A percentile compares a stretch with the other conserved stretches of the same genome.
phyloP scores from a whole-genome alignment of 1,140 invertebrate species.

The Saccostrea glomerata region DNA sequence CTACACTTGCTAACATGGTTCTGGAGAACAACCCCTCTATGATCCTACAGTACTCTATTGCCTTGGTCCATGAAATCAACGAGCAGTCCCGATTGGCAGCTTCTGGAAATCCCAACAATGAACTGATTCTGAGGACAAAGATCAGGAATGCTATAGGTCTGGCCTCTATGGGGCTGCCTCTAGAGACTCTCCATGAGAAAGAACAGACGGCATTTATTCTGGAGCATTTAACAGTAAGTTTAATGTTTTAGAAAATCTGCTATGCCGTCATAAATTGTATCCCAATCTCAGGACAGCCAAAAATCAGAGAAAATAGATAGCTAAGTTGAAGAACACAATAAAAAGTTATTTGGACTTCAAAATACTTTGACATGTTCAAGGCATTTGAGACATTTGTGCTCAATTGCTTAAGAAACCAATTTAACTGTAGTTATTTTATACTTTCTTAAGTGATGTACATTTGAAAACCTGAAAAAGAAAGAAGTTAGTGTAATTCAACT shows the following conservation, averaged over 20 bases:
- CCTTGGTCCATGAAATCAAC: constrained; percentile 68
- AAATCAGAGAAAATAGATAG: too few relatives aligned
- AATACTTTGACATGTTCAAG: neutral
- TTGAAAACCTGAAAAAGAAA: too few relatives aligned
- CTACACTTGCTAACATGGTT: constrained; percentile 57
- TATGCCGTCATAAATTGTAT: too few relatives aligned
- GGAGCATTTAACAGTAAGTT: constrained; percentile 67
- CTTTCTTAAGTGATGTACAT: too few relatives aligned
- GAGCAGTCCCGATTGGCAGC: constrained; percentile 57
- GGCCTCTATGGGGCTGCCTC: constrained; percentile 56
- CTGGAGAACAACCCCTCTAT: constrained; percentile 64
- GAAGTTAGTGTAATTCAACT: too few relatives aligned
- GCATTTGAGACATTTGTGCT: neutral
- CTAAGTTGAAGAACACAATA: too few relatives aligned
- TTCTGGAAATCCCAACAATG: constrained; percentile 1
- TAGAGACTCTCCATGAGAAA: constrained; percentile 58
- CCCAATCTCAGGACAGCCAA: too few relatives aligned
- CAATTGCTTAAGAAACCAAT: too few relatives aligned
- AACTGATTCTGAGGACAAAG: constrained; percentile 51
- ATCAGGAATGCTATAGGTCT: constrained; percentile 65
- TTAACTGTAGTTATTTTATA: too few relatives aligned
- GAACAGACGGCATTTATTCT: constrained; percentile 68
- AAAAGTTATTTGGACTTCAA: too few relatives aligned
- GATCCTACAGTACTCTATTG: constrained; percentile 69
- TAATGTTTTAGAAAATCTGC: too few relatives aligned